A percentile compares a stretch with the other conserved stretches of the same genome.
Conservation (phyloP, 2,888 invertebrate genomes). For the Ctenicera cuprea region DNA sequence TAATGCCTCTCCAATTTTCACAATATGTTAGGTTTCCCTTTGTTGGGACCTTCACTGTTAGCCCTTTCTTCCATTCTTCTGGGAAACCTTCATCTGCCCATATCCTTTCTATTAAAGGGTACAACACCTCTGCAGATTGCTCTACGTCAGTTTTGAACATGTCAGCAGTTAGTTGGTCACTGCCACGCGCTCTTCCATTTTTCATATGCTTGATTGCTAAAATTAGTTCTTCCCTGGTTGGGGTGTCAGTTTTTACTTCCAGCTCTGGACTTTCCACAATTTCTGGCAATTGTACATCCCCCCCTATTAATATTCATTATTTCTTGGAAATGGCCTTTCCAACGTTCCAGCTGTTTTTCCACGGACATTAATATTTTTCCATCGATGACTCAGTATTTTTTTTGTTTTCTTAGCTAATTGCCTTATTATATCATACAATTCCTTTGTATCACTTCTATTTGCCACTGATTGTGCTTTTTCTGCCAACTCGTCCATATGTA, state of each 20-base stretch:
- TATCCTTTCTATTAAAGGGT: neutral
- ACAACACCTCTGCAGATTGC: neutral
- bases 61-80: neutral
- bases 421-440: too few relatives aligned
- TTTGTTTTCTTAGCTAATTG: too few relatives aligned
- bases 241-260: too few relatives aligned
- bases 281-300: neutral
- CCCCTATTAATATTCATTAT: neutral
- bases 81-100: neutral
- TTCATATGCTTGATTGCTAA: neutral
- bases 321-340: neutral
- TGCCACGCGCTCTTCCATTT: neutral
- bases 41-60: neutral
- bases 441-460: too few relatives aligned
- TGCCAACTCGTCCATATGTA: too few relatives aligned
- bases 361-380: neutral
- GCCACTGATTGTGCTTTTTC: too few relatives aligned
- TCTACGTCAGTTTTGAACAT: too few relatives aligned
- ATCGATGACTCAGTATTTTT: too few relatives aligned
- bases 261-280: too few relatives aligned
- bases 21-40: neutral
- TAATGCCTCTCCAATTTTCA: neutral
- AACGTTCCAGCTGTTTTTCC: neutral
- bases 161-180: neutral
- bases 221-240: too few relatives aligned